Evolutionary conservation across 2,888 invertebrate genomes (phyloP).

Genomic region (Lissonota sp.): DNA sequence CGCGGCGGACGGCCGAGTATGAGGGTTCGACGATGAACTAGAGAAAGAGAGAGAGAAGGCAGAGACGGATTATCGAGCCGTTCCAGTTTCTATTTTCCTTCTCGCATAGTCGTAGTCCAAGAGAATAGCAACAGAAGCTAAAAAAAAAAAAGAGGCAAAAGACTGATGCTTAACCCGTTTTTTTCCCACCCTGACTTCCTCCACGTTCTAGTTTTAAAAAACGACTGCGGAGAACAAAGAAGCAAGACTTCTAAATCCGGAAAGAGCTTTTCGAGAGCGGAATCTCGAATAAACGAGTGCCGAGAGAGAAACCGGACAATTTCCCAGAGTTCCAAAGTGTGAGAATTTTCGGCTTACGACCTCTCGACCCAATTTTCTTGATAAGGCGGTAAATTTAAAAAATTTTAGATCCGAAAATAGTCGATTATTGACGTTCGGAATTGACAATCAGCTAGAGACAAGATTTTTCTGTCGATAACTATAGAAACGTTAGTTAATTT

Average conservation of each 20-base stretch:
- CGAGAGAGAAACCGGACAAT: too few relatives aligned
- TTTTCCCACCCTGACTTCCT: slow-evolving; percentile 22
- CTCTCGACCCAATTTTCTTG: slow-evolving; percentile 48
- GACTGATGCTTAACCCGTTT: slow-evolving; percentile 54
- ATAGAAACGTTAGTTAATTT: too few relatives aligned
- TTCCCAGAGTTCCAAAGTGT: too few relatives aligned
- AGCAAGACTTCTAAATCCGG: slow-evolving; percentile 3
- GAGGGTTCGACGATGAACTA: slow-evolving; percentile 2
- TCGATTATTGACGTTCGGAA: too few relatives aligned
- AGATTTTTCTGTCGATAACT: background rate
- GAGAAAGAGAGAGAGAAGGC: background rate
- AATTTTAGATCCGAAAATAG: too few relatives aligned
- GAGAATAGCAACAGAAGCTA: slow-evolving; percentile 29
- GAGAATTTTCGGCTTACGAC: slow-evolving; percentile 44
- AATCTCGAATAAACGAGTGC: too few relatives aligned
- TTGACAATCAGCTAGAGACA: too few relatives aligned
- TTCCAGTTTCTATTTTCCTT: slow-evolving; percentile 71
- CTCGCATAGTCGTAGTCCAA: slow-evolving; percentile 30
- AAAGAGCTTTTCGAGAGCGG: slow-evolving; percentile 33
- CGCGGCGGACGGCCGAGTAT: too few relatives aligned
- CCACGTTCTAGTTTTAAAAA: slow-evolving; percentile 48
- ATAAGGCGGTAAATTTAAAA: too few relatives aligned
- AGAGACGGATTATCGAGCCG: slow-evolving; percentile 69
- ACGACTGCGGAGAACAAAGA: background rate
- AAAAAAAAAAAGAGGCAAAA: slow-evolving; percentile 48